These are phyloP conservation scores for Pegea sp. DNA, from an alignment of 23 tunicate genomes.

Conservation along the genomic window DNA sequence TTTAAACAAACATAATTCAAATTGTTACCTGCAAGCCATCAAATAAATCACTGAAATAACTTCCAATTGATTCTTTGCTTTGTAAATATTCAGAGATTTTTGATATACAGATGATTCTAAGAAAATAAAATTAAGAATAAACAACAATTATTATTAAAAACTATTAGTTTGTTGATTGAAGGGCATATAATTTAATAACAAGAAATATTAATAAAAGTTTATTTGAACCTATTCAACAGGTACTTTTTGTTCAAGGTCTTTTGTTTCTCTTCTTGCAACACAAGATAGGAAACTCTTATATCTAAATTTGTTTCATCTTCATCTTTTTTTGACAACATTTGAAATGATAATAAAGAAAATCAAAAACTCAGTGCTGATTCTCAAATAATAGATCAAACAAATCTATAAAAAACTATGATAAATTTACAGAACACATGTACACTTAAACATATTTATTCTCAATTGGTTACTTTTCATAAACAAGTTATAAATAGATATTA, in stretches of 20 bases:
- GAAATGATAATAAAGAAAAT: no score
- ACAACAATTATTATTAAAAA: not conserved
- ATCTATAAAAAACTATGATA: no score
- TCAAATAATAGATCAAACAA: no score
- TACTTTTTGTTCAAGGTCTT: constrained; percentile 67
- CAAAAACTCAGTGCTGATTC: no score
- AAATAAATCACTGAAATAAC: constrained; percentile 50
- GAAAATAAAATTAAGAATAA: not conserved
- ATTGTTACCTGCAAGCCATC: constrained; percentile 21
- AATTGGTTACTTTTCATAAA: no score
- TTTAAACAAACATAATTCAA: not conserved
- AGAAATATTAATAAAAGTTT: no score
- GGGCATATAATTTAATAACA: no score
- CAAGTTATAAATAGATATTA: no score
- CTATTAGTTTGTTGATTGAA: no score
- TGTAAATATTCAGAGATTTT: constrained; percentile 27
- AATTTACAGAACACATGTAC: no score
- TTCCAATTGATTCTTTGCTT: constrained; percentile 36
- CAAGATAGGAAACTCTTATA: constrained; percentile 63
- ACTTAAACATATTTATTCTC: no score
- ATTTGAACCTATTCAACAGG: constrained; percentile 56
- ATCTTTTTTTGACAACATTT: constrained; percentile 69
- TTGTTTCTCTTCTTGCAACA: constrained; percentile 69
- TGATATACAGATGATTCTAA: constrained; percentile 46
- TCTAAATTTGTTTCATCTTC: constrained; percentile 85